Base-by-base conservation (phyloP, 2,888 invertebrate genomes). In the Ornithoptera priamus region DNA sequence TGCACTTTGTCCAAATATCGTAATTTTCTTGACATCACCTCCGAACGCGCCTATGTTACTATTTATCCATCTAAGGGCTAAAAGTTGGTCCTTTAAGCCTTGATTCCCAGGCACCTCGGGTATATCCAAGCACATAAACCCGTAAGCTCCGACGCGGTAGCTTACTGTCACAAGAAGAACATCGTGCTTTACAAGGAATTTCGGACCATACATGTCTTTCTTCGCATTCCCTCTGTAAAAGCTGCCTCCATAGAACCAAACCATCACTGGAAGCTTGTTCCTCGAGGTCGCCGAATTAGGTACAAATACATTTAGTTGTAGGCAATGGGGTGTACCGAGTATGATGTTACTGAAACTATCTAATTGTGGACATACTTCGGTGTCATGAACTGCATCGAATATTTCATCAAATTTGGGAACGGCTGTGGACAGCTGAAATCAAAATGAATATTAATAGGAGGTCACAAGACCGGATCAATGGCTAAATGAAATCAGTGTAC, bases 61-160 rank as follows among this genome's bases (percentile, higher is more conserved):
- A 66, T 81, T 82, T 0, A 88, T 76, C 88, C 88, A 88, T 73
- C 78, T 79, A 7, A 88, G 72, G 53, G 83, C 88, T 15, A 80
- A 36, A 0, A 78, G 57, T 73, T 88, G 88, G 67, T 88, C 88
- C 77, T 86, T 87, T 0, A 88, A 74, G 0, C 88, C 88, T 73
- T 85, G 84, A 65, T 88, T 88, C 18, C 87, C 88, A 3, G 86
- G 81, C 17, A 82, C 76, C 59, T 80, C 78, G 8, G 81, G 79
- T n/a, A 72, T 78, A 62, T 82, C 80, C 0, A 87, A 76, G 61
- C 86, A 86, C 84, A 88, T 85, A 67, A 88, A 88, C 15, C 88
- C 88, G 63, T 85, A 88, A 0, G 84, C 78, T n/a, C 85, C 86
- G 0, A 82, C 63, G 8, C 88, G 78, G 67, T 88, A 85, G 65